Evolutionary conservation across 2,888 invertebrate genomes (phyloP), one percentile per base, ranked within the genome.

Genomic region (Agriotes lineatus): DNA sequence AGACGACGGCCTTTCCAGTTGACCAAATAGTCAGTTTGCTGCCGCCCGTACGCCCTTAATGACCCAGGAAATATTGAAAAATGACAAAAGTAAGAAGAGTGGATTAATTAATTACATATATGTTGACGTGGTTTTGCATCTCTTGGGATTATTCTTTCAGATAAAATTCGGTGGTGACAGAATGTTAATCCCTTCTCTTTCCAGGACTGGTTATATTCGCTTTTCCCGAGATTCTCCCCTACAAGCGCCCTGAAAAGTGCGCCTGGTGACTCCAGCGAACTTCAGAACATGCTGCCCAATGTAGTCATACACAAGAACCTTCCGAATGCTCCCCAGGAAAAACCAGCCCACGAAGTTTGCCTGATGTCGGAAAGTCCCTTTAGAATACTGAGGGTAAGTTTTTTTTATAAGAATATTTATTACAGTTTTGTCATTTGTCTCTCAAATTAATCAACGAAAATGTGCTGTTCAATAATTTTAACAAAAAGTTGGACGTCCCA

Each of bases 281-380:
- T 88, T 54, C 88, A 90, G 77, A 85, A 85, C 35, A 90, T 90
- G 88, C 80, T 90, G 71, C 85, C 88, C 0, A 77, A 80, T 30
- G 74, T 74, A 10, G 76, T 74, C 18, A 73, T 75, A 33, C 77
- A 80, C 12, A 78, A 77, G 14, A 60, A 73, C 12, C n/a, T n/a
- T n/a, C 63, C 65, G 12, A 39, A 57, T 2, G 48, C 52, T 19
- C 25, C 9, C 9, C 30, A 39, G 50, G 45, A 67, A 10, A 74
- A 74, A 67, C 52, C 59, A 3, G 33, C 39, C 20, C 71, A 70
- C 2, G 73, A 73, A 7, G 90, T 94, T 3, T 94, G 94, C 78
- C 85, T 92, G 10, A 87, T 94, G 76, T 88, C 90, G 35, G 93
- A 94, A 78, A 94, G 91, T 75, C 93, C 93, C 0, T 92, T 87